Conservation (phyloP, 2,113 vertebrate species). For the Chaetodon trifascialis region DNA sequence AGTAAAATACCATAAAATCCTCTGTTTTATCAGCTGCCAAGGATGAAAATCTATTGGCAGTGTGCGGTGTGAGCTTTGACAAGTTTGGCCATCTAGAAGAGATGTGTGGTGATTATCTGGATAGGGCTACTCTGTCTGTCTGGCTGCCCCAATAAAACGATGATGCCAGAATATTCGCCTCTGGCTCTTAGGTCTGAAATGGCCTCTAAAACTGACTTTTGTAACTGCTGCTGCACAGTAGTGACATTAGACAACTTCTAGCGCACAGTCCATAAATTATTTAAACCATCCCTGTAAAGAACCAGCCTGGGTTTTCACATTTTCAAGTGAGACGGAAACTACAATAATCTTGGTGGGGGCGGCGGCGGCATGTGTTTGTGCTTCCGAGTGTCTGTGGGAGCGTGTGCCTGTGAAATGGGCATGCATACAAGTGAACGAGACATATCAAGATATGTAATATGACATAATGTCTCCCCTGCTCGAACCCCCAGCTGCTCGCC, state of each 20-base stretch:
- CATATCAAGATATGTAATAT: slow-evolving; percentile 80
- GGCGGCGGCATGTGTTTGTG: slow-evolving; percentile 60
- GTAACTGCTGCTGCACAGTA: slow-evolving; percentile 53
- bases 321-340: slow-evolving; percentile 47
- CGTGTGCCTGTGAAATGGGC: slow-evolving; percentile 65
- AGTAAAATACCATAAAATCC: slow-evolving; percentile 71
- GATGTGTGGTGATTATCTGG: slow-evolving; percentile 80
- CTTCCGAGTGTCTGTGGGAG: slow-evolving; percentile 60
- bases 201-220: slow-evolving; percentile 68
- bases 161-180: slow-evolving; percentile 72
- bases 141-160: slow-evolving; percentile 70
- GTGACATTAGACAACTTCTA: slow-evolving; percentile 58
- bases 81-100: slow-evolving; percentile 75
- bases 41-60: slow-evolving; percentile 76
- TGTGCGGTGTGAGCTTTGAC: slow-evolving; percentile 70
- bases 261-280: slow-evolving; percentile 40
- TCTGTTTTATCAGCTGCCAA: slow-evolving; percentile 71
- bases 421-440: slow-evolving; percentile 74
- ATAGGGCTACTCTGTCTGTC: slow-evolving; percentile 73
- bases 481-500: slow-evolving; percentile 81
- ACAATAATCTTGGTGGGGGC: slow-evolving; percentile 35
- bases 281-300: slow-evolving; percentile 46
- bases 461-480: slow-evolving; percentile 80
- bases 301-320: slow-evolving; percentile 23
- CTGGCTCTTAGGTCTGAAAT: slow-evolving; percentile 64